Evolutionary conservation across 2,797 vertebrate species (phyloP).

Genomic region (Halcyon smyrnensis): DNA sequence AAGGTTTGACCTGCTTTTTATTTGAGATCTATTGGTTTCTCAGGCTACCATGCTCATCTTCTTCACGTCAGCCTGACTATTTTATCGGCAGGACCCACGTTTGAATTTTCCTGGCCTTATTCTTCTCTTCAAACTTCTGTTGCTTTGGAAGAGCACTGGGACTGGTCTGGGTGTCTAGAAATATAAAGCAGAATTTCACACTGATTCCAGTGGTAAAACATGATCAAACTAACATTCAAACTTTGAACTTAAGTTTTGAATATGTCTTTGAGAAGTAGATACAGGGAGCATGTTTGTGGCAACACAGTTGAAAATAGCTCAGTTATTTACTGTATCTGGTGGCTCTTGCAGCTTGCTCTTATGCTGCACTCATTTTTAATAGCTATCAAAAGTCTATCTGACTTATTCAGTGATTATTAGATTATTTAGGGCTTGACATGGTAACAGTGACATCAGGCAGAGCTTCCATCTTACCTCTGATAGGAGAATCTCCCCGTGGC

Average conservation of each 20-base stretch:
- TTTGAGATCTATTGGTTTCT: neutral
- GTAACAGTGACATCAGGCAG: neutral
- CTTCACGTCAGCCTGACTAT: neutral
- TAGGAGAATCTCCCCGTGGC: neutral
- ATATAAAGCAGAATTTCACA: neutral
- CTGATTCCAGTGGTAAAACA: neutral
- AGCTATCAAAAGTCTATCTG: neutral
- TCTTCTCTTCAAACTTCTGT: neutral
- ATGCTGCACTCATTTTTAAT: neutral
- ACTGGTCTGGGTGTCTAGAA: neutral
- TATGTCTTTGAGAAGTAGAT: neutral
- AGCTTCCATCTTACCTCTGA: neutral
- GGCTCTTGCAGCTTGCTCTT: neutral
- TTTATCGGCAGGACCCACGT: neutral
- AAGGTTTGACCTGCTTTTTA: fast-evolving
- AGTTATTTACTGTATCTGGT: neutral
- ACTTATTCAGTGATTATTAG: neutral
- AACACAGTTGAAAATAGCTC: neutral
- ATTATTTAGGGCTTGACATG: neutral
- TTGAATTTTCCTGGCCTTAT: neutral
- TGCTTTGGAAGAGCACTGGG: neutral
- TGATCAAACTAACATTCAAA: neutral
- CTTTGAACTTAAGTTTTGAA: neutral
- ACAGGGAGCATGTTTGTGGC: neutral
- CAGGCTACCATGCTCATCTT: neutral